Base-by-base conservation (phyloP, 2,888 invertebrate genomes). In the Galeopsomyia nigrocyanea region DNA sequence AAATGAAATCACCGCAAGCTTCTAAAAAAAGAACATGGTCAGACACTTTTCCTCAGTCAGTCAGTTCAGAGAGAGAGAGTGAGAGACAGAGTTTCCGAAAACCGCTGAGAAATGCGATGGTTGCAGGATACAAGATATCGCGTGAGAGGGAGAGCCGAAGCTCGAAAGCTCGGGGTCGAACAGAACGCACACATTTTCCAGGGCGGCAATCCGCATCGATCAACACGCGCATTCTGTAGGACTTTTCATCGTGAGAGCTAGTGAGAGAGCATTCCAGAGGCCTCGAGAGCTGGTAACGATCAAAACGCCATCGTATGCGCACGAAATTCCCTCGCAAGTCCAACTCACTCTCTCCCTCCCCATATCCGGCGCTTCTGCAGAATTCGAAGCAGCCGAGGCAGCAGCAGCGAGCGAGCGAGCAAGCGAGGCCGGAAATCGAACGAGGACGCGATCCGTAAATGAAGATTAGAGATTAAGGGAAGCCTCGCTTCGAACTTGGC, bases 391-490 rank as follows among this genome's bases (percentile, higher is more conserved):
- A 61, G 66, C 16, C 47, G 47, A 39, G 31, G 26, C 50, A 10
- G 39, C 39, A 10, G 39, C 31, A 31, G 63, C 10, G 17, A 47
- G 39, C 31, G 67, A 47, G 31, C 19, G 46, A 50, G 51, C 31
- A n/a, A 16, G 46, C 49, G 46, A 46, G 46, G n/a, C 70, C 70
- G 63, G 63, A 74, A 74, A 70, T 67, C 70, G 67, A 56, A 70
- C 63, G 58, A 71, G 64, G 63, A 58, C 55, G 16, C 62, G 63
- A 63, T 74, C 67, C 74, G 74, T 61, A 71, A 71, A 71, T 64
- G 71, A 68, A 74, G 68, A 68, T 71, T 74, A 63, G 65, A 74
- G 71, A 74, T 74, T 74, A 74, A 68, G 71, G 68, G 68, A 68
- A 61, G 58, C 46, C 17, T 49, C 66, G 50, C 19, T 39, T 39